Evolutionary conservation across 2,888 invertebrate species (phyloP).

Genomic region (Spodoptera exigua): DNA sequence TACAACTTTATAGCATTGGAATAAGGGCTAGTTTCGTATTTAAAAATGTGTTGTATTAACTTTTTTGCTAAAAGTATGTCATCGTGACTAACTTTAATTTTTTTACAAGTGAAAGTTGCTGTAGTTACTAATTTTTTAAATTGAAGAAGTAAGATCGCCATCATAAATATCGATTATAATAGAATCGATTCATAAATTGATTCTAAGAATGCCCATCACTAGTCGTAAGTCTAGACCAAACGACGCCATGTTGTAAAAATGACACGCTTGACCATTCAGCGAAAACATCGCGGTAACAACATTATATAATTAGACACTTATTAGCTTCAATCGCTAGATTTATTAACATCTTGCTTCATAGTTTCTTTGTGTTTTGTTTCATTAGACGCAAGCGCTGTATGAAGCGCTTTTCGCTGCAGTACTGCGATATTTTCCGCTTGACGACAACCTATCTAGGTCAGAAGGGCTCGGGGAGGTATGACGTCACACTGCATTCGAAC

Average conservation of each 20-base stretch:
- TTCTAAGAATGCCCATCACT: slow-evolving; percentile 43
- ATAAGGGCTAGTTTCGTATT: too few species aligned
- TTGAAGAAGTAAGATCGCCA: slow-evolving; percentile 13
- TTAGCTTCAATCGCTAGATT: slow-evolving; percentile 35
- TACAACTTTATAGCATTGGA: too few species aligned
- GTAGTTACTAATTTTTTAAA: slow-evolving; percentile 11
- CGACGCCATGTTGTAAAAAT: slow-evolving; percentile 67
- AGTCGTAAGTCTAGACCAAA: slow-evolving; percentile 67
- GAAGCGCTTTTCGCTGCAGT: slow-evolving; percentile 57
- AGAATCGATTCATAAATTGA: slow-evolving; percentile 28
- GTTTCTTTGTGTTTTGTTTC: slow-evolving; percentile 22
- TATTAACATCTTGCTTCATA: slow-evolving; percentile 39
- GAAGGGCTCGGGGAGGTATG: slow-evolving; percentile 76
- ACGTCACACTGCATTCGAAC: slow-evolving; percentile 80
- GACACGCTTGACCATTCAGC: slow-evolving; percentile 28
- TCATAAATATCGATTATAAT: slow-evolving; percentile 11
- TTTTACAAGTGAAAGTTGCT: slow-evolving; percentile 13
- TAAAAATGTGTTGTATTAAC: too few species aligned
- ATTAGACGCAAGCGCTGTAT: slow-evolving; percentile 34
- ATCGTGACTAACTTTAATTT: too few species aligned
- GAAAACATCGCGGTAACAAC: slow-evolving; percentile 26
- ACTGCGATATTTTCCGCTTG: slow-evolving; percentile 71
- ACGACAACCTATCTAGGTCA: slow-evolving; percentile 79
- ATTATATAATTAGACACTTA: slow-evolving; percentile 32
- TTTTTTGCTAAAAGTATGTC: too few species aligned